Base-by-base conservation (phyloP, 2,888 invertebrate genomes). In the Acleris cristana region DNA sequence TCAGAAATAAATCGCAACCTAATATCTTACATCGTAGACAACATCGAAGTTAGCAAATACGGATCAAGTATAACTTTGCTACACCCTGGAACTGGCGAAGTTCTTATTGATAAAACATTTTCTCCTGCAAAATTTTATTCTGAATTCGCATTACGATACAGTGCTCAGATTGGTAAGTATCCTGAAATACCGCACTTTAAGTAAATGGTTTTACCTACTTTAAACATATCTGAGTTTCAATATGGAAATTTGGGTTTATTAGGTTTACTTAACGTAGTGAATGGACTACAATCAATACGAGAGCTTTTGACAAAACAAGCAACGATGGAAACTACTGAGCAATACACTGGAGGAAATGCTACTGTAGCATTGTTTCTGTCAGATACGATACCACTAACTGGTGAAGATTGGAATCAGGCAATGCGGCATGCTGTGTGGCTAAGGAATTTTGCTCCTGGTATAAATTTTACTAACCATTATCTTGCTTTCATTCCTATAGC, bases 51-150 rank as follows among this genome's bases (percentile, higher is more conserved):
- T 3, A 93, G 93, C 76, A 93, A 85, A 59, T 94, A 89, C 76
- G 94, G 94, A 69, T 94, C 94, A 61, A 93, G 92, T 56, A 93
- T 94, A 56, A 95, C 94, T 0, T 74, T 96, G 52, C 83, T 95
- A 12, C 93, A 94, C 71, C 95, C 94, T 1, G 83, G 76, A 55
- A 90, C 94, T 79, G 94, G 94, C 23, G 77, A 78, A 4, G 65
- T 93, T 3, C 91, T 95, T 59, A 89, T 95, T 1, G 93, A 94
- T 72, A 89, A 90, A 45, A 94, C 94, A 16, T 84, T 86, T 64
- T 91, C 85, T 48, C 80, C 94, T 49, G 77, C 92, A 30, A 92
- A 94, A 59, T 92, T 95, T 70, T 90, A 93, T 70, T 81, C 84
- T 68, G 77, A 82, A 44, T 72, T 71, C 48, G 64, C 71, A n/a